Evolutionary conservation across 2,888 invertebrate species (phyloP), one percentile per base, ranked within the genome.

Genomic region (Caprella mutica): DNA sequence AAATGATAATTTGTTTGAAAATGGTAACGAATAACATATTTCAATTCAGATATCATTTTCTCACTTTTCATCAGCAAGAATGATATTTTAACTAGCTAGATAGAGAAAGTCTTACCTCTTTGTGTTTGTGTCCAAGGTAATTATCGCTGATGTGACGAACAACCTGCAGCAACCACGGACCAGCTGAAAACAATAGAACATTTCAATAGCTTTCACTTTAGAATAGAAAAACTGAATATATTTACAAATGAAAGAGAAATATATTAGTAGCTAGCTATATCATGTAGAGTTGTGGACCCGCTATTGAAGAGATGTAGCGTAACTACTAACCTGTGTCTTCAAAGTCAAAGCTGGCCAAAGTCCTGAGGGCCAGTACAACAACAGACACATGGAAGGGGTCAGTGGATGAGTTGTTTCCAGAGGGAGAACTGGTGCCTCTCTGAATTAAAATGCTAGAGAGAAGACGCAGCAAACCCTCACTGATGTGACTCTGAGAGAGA

Each of bases 121-220:
- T 86, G 68, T 89, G 85, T 64, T 96, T 94, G 69, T 88, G 88
- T 17, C 83, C 84, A 43, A 98, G 76, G 70, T 89, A 94, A 71
- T 87, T 82, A 69, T 94, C 91, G 0, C 93, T 90, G 72, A 93
- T 93, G 59, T 92, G 82, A 65, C 86, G 81, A 0, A 96, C 90
- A 76, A 96, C 94, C 65, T 89, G 88, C 38, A 94, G 77, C 69
- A 96, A 77, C 40, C 91, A 88, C 70, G 91, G 86, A 2, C 88
- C 78, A 77, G 65, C 12, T 40, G 27, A 30, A 33, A 6, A 51
- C 6, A 21, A 21, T n/a, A n/a, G n/a, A n/a, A n/a, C n/a, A n/a
- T n/a, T n/a, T n/a, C n/a, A n/a, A n/a, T n/a, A n/a, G n/a, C n/a
- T n/a, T n/a, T n/a, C n/a, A n/a, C n/a, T n/a, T n/a, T n/a, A n/a